A percentile compares a stretch with the other conserved stretches of the same genome.
Evolutionary conservation across 2,888 invertebrate species (phyloP).

Genomic region (Amblyjoppa proteus): DNA sequence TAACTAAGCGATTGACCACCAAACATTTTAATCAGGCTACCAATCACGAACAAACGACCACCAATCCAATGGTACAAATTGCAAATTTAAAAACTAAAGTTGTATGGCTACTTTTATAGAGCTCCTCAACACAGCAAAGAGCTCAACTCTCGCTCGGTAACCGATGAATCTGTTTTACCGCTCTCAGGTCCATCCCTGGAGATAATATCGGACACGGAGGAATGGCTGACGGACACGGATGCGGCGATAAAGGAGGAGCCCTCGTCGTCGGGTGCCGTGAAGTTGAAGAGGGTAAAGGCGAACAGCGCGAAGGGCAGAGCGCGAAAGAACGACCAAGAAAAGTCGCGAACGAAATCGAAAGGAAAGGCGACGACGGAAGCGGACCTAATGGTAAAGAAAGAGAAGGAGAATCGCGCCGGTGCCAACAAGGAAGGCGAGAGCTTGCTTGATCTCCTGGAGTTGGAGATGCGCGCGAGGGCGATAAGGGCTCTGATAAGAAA

Average conservation of each 20-base stretch:
- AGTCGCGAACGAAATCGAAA: conserved; percentile 64
- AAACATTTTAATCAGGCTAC: too few relatives aligned
- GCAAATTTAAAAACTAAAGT: too few relatives aligned
- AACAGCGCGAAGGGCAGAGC: conserved; percentile 52
- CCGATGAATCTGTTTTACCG: not conserved
- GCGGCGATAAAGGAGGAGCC: conserved; percentile 75
- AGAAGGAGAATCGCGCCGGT: conserved; percentile 74
- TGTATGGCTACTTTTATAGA: too few relatives aligned
- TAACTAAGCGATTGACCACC: too few relatives aligned
- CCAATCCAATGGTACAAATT: too few relatives aligned
- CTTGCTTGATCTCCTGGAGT: conserved; percentile 86
- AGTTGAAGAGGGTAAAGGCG: conserved; percentile 68
- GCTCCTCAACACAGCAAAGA: too few relatives aligned
- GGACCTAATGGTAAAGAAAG: conserved; percentile 75
- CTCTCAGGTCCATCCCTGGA: conserved; percentile 81
- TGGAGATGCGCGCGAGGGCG: conserved; percentile 87
- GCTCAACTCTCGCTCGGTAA: too few relatives aligned
- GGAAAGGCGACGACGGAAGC: conserved; percentile 60
- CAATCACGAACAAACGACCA: too few relatives aligned
- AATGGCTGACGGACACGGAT: conserved; percentile 81
- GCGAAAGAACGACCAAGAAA: conserved; percentile 66
- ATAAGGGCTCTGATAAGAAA: conserved; percentile 86
- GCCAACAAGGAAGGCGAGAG: conserved; percentile 84
- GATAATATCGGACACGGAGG: conserved; percentile 84
- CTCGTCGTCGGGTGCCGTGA: conserved; percentile 66